These are phyloP conservation scores for Drosophila albomicans DNA, from an alignment of 1,140 invertebrate species.

Conservation along the genomic window DNA sequence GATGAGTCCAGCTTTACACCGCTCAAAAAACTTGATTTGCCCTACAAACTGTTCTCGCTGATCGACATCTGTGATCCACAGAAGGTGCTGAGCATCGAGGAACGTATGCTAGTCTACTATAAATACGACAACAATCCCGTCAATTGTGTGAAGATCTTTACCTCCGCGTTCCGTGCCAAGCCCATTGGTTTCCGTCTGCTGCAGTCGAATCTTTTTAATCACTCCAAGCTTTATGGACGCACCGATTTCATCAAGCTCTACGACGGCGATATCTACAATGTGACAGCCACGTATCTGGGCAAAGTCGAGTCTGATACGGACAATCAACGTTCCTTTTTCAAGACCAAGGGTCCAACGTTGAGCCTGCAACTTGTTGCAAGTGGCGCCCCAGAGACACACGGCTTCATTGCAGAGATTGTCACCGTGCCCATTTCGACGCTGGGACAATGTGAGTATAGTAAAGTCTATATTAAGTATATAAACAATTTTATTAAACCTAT, in stretches of 20 bases:
- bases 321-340: conserved; percentile 91
- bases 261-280: conserved; percentile 97
- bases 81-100: conserved; percentile 95
- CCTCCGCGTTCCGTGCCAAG: conserved; percentile 92
- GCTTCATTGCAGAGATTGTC: conserved; percentile 98
- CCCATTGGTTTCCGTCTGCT: conserved; percentile 95
- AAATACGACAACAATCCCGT: conserved; percentile 98
- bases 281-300: conserved; percentile 90
- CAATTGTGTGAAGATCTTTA: conserved; percentile 99
- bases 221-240: conserved; percentile 91
- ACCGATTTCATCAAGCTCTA: conserved; percentile 94
- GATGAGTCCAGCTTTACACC: conserved; percentile 94
- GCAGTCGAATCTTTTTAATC: conserved; percentile 97
- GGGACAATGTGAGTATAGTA: conserved; percentile 90
- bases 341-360: conserved; percentile 91
- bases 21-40: conserved; percentile 93
- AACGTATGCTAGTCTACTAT: conserved; percentile 96
- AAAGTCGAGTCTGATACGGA: conserved; percentile 89
- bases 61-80: conserved; percentile 98
- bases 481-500: no score
- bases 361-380: conserved; percentile 97
- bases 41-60: conserved; percentile 97
- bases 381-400: conserved; percentile 95
- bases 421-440: conserved; percentile 96
- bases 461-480: background rate